Evolutionary conservation across 2,888 invertebrate species (phyloP).

Genomic region (Aethes cnicana): DNA sequence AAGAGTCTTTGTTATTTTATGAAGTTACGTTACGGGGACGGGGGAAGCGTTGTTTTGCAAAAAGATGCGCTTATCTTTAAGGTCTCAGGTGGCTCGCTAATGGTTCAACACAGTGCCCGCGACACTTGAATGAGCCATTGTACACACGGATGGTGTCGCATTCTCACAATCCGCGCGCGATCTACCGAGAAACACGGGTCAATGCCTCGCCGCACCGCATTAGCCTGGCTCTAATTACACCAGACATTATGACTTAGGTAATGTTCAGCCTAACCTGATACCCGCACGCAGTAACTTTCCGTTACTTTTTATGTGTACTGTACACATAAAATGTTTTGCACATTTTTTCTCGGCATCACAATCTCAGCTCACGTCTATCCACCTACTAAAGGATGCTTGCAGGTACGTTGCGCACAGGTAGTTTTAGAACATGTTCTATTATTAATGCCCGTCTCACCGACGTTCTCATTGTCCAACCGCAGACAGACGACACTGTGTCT

Average conservation of each 20-base stretch:
- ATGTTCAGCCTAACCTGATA: constrained; percentile 35
- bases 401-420: constrained; percentile 55
- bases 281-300: constrained; percentile 15
- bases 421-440: constrained; percentile 35
- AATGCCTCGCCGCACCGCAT: constrained; percentile 37
- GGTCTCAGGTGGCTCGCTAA: constrained; percentile 4
- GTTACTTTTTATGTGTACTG: constrained; percentile 30
- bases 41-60: background rate
- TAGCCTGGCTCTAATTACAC: constrained; percentile 45
- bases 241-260: constrained; percentile 53
- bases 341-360: constrained; percentile 19
- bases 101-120: constrained; percentile 25
- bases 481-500: constrained; percentile 67
- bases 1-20: too few relatives aligned
- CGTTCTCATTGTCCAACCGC: constrained; percentile 49
- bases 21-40: too few relatives aligned
- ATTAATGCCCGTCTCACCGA: constrained; percentile 6
- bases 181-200: constrained; percentile 41
- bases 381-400: constrained; percentile 27
- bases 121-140: constrained; percentile 52
- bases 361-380: constrained; percentile 7
- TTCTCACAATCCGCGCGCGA: constrained; percentile 32
- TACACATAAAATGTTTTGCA: constrained; percentile 19
- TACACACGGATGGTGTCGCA: constrained; percentile 39
- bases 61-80: background rate